Conservation (phyloP, 2,113 vertebrate genomes). For the Nycticorax nycticorax region DNA sequence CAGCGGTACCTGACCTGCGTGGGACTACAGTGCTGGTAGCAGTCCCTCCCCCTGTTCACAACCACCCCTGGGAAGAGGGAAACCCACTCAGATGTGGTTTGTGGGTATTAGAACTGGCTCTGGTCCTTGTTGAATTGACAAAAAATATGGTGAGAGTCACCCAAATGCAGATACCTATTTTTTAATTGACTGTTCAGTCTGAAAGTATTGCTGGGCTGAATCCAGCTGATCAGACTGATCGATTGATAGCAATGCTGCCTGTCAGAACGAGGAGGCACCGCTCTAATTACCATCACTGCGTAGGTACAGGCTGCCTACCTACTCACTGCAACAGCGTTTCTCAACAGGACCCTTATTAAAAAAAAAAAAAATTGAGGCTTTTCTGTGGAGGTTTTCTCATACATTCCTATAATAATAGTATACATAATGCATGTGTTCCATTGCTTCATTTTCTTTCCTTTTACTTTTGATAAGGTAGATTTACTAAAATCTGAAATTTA, state of each 20-base stretch:
- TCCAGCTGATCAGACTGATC: slow-evolving; percentile 8
- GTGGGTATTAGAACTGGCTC: background rate
- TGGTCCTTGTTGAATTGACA: background rate
- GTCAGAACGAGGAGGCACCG: background rate
- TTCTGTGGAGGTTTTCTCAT: background rate
- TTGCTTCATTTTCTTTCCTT: slow-evolving; percentile 8
- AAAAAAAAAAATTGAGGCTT: background rate
- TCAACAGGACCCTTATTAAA: background rate
- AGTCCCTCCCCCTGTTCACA: background rate
- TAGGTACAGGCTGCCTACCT: background rate
- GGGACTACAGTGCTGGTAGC: background rate
- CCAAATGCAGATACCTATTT: background rate
- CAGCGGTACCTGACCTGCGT: too few relatives aligned
- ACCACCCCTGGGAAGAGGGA: background rate
- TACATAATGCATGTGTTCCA: background rate
- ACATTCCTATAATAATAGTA: background rate
- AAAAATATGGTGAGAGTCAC: background rate
- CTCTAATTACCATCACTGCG: background rate
- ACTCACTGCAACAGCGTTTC: background rate
- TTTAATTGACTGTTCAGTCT: background rate
- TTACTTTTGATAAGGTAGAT: background rate
- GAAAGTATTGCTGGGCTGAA: background rate
- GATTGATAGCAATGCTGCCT: background rate
- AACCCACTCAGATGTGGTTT: background rate
- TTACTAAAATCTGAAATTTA: slow-evolving; percentile 45